Percentiles rank a stretch among this genome's conserved stretches.
Evolutionary conservation across 2,888 invertebrate species (phyloP).

Genomic region (Andrena bucephala): DNA sequence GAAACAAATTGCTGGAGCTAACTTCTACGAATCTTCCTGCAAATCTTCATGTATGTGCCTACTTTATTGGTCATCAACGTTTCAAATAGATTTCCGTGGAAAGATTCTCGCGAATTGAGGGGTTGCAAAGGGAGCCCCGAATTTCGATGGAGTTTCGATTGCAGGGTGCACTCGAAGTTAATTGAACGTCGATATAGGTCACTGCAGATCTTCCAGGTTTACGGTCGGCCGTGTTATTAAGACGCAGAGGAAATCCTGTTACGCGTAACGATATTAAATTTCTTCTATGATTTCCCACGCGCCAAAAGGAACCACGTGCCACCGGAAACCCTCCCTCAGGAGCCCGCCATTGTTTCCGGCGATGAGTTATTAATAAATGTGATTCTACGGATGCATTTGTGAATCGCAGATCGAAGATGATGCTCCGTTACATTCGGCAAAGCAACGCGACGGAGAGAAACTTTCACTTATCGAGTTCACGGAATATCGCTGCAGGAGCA

Average conservation of each 20-base stretch:
- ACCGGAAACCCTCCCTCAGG: background rate
- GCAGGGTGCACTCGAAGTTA: background rate
- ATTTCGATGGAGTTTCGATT: no score
- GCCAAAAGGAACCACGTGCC: background rate
- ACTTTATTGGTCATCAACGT: no score
- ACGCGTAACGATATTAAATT: conserved; percentile 40
- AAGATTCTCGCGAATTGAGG: no score
- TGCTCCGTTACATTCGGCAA: background rate
- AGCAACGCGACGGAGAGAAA: background rate
- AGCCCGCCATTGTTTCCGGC: background rate
- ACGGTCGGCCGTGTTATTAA: conserved; percentile 12
- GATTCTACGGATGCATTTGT: background rate
- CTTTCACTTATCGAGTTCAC: background rate
- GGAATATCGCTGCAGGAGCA: background rate
- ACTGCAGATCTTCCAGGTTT: background rate
- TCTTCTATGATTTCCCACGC: conserved; percentile 45
- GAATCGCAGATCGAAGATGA: background rate
- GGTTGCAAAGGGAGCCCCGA: no score
- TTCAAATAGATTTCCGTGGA: no score
- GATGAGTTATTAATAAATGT: background rate
- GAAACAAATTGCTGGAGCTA: no score
- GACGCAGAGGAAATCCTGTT: conserved; percentile 18
- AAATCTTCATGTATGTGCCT: no score
- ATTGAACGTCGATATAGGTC: background rate
- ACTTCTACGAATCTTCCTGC: no score